Percentiles rank a stretch among this genome's conserved stretches.
phyloP scores from a whole-genome alignment of 2,888 invertebrate species.

The Eledona agricola region DNA sequence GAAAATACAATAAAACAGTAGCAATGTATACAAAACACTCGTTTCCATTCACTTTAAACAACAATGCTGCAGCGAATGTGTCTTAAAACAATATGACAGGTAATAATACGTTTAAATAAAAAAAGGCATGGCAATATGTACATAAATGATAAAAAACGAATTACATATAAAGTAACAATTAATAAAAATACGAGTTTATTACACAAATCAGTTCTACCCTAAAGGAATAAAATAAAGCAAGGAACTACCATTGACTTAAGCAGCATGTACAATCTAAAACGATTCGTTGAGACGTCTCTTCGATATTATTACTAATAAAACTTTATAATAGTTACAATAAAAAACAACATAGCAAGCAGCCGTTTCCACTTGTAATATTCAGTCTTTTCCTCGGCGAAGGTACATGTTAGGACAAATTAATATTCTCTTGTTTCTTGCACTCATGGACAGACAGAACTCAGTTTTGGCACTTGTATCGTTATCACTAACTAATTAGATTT shows the following conservation, averaged over 20 bases:
- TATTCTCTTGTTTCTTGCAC: conserved; percentile 9
- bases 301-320: conserved; percentile 38
- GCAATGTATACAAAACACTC: conserved; percentile 37
- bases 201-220: conserved; percentile 41
- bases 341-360: conserved; percentile 39
- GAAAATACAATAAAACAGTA: conserved; percentile 44
- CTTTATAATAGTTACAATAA: conserved; percentile 39
- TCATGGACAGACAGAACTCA: conserved; percentile 36
- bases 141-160: conserved; percentile 45
- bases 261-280: conserved; percentile 22
- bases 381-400: conserved; percentile 46
- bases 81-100: conserved; percentile 42
- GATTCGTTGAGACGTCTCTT: conserved; percentile 23
- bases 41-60: conserved; percentile 25
- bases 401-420: conserved; percentile 32
- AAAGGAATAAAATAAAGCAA: conserved; percentile 36
- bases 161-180: conserved; percentile 41
- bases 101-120: conserved; percentile 44
- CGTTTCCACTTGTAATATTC: conserved; percentile 28
- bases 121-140: conserved; percentile 45
- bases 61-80: conserved; percentile 37
- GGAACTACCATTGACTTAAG: conserved; percentile 33
- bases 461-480: conserved; percentile 42
- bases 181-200: conserved; percentile 41
- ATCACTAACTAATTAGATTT: conserved; percentile 42